Evolutionary conservation across 2,797 vertebrate genomes (phyloP), one percentile per base, ranked within the genome.

Genomic region (Bradypodion ventrale): DNA sequence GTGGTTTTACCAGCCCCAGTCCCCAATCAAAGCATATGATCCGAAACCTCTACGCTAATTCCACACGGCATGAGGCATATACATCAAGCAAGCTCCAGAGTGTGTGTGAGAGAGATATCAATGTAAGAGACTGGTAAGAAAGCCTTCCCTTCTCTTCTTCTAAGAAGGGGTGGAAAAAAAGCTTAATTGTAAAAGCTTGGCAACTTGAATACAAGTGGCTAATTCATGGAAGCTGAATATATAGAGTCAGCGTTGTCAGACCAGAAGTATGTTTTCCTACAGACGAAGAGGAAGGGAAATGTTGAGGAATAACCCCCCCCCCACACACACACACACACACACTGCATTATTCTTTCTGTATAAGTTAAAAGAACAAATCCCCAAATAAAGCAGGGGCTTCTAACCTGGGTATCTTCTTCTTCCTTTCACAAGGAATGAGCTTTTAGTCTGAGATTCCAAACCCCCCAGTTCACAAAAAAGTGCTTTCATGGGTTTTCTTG

Each of bases 341-440:
- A 25, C 9, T 72, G 40, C 40, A 27, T 7, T 44, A n/a, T 69
- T 35, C 44, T 70, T 27, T 7, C 23, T 21, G 5, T n/a, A 27
- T 6, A 35, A 0, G n/a, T 75, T 62, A 37, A 69, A 40, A 40
- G 42, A 8, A 15, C 46, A 44, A 46, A 46, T 32, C 52, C 12
- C 0, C 1, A 60, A 19, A 19, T 4, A 40, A 1, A 21, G 0
- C 1, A 21, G 0, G 4, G 46, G 29, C 25, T 7, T 52, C 5
- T 6, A 66, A 59, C 29, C n/a, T n/a, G 8, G 1, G 5, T 25
- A 32, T 13, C 9, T 16, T 40, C 65, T 35, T 32, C 68, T n/a
- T 6, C 21, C 1, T 27, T 35, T 44, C 16, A 35, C 59, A 80
- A 44, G 32, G 32, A 37, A 65, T 32, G 32, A 40, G 65, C 35